Evolutionary conservation across 2,888 invertebrate species (phyloP), one percentile per base, ranked within the genome.

Genomic region (Anoplius nigerrimus): DNA sequence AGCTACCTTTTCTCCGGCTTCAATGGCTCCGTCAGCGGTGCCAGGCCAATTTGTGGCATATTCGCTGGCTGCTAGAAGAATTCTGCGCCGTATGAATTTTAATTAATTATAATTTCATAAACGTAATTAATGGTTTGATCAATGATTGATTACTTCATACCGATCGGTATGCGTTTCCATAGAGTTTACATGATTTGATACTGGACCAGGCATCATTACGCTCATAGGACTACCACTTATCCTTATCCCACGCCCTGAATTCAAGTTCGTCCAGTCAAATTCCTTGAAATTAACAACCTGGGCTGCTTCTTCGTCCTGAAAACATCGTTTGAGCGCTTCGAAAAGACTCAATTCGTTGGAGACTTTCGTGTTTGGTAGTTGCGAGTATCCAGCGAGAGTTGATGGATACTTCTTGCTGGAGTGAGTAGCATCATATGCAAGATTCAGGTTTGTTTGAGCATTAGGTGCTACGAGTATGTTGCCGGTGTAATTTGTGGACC

Each of bases 1-100:
- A 2, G 85, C 82, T 8, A 72, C 75, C 3, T 66, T 60, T 74
- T 81, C 73, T 3, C 86, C 86, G 27, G 83, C 77, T 66, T 85
- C 84, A 3, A 84, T 75, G 2, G 85, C 84, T 21, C 86, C 86
- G 27, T 86, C 85, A 6, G 78, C 66, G 0, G 85, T 86, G 4
- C 86, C 86, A 2, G 85, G 84, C 84, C 84, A 86, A 27, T 66
- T 56, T 20, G 5, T 66, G 13, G 85, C 85, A 51, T 84, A 84
- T 66, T 86, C 86, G 62, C 86, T 86, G 3, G 80, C 79, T 8
- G 86, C 82, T 16, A 84, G 82, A 42, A 82, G 81, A 20, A 85
- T 69, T 60, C 85, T 85, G 51, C 13, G 8, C 15, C 22, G 6
- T 16, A 45, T 34, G 56, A n/a, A 2, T 2, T 4, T 56, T 48